Base-by-base conservation (phyloP, 1,140 invertebrate species). In the Gonatopus flavifemur region DNA sequence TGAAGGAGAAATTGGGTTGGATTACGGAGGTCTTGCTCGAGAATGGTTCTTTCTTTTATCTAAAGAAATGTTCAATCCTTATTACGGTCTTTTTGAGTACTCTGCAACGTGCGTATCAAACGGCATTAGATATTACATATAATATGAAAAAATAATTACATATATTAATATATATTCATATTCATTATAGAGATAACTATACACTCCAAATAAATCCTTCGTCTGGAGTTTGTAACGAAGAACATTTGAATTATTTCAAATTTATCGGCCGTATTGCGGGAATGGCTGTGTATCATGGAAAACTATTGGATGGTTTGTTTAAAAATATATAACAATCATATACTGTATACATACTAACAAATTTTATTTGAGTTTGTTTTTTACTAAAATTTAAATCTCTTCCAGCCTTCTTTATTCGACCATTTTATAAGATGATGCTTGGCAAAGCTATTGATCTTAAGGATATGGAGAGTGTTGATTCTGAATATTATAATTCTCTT, bases 401-500 rank as follows among this genome's bases (percentile, higher is more conserved):
- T 81, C 12, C 69, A 94, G 95, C 94, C 36, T 98, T 98, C 78
- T 99, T 99, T 78, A 98, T 99, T 78, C 88, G 96, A 69, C 96
- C 96, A 57, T 98, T 98, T 80, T 99, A 99, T 79, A 99, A 98
- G 81, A 98, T 99, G 96, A 98, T 99, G 95, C 76, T 99, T 55
- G 86, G 86, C 44, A 98, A 98, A 80, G 70, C 85, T 25, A 98
- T 99, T 56, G 91, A 93, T 67, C 79, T 99, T 8, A 91, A 93
- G 75, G 96, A 98, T 75, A 98, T 98, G 96, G 96, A 98, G 79
- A 90, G 93, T 32, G 96, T 98, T 16, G 97, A 99, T 79, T 90
- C 93, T 0, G 96, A 98, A 79, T 99, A 98, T 80, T 98, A 96
- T 75, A 98, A 98, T 80, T 98, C 96, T 1, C 79, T 99, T 25